Percentiles rank a stretch among this genome's conserved stretches.
Conservation (phyloP, 1,140 invertebrate genomes). For the Pseudachorutes palmiensis region DNA sequence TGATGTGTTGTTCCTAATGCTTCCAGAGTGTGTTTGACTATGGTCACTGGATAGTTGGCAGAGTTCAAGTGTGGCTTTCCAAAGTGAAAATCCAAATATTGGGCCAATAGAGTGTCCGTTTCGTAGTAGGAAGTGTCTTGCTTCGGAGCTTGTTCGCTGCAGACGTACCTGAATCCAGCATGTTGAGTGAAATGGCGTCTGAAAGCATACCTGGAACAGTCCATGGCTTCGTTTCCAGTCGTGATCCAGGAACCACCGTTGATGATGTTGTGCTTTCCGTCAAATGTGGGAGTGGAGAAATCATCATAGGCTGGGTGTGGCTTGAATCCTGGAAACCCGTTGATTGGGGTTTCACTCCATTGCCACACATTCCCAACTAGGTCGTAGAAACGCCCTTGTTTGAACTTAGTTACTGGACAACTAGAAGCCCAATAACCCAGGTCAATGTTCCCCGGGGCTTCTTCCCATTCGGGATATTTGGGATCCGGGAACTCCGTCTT, state of each 20-base stretch:
- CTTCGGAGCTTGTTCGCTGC: background rate
- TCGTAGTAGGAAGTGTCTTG: background rate
- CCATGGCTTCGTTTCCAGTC: background rate
- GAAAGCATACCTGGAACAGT: background rate
- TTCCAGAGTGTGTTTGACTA: background rate
- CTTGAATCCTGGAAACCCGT: background rate
- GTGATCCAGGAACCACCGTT: background rate
- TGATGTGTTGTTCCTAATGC: background rate
- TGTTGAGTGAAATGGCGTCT: background rate
- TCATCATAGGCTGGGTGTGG: background rate
- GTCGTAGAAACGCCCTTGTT: background rate
- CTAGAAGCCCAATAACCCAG: background rate
- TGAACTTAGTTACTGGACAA: background rate
- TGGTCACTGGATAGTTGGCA: background rate
- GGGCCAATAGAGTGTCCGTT: background rate
- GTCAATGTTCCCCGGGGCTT: background rate
- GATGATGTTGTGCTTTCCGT: background rate
- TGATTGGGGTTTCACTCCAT: background rate
- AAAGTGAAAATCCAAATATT: background rate
- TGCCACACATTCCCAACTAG: background rate
- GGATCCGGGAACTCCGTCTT: background rate
- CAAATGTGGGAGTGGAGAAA: background rate
- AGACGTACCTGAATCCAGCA: background rate
- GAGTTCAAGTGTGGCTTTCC: background rate
- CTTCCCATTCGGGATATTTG: background rate